Base-by-base conservation (phyloP, 1,140 invertebrate species). In the Eueides isabella region DNA sequence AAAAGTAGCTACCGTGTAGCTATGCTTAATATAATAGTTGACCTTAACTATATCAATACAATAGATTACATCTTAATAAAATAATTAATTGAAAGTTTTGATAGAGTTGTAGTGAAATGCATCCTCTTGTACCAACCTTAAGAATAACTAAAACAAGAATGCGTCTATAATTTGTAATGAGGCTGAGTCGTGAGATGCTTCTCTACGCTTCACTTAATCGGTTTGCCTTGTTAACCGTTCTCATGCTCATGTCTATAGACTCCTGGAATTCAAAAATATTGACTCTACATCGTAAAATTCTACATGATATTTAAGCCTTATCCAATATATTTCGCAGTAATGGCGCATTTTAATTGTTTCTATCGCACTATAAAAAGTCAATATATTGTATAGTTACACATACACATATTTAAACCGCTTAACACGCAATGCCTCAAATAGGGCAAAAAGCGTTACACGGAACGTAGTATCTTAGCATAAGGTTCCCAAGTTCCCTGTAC, bases 101-200 rank as follows among this genome's bases (percentile, higher is more conserved):
- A 55, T 0, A 7, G 0, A 55, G 35, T 4, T 55, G 1, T 23
- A 26, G 23, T 55, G 12, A 55, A 55, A 55, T 26, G 19, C 48
- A 55, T 55, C 48, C 44, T 35, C 67, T 26, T 76, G 61, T 35
- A 62, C 74, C 16, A 63, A 61, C 55, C 65, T 55, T 61, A 71
- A 67, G 69, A 64, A 69, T 64, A 26, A 41, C 44, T 77, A 75
- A 71, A 72, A 71, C 79, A 85, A 87, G 88, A 92, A 92, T 92
- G 89, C 89, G 89, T 82, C 77, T 82, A 89, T 91, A 91, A 92
- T 91, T 89, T 88, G 90, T 92, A 92, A 92, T 91, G 82, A 90
- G 83, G 76, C 74, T 83, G 82, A 84, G 83, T 92, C 90, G 90
- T 92, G 90, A 91, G 87, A 86, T 89, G 83, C 85, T 88, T 88